Conservation (phyloP, 2,888 invertebrate species). For the Coremacera marginata region DNA sequence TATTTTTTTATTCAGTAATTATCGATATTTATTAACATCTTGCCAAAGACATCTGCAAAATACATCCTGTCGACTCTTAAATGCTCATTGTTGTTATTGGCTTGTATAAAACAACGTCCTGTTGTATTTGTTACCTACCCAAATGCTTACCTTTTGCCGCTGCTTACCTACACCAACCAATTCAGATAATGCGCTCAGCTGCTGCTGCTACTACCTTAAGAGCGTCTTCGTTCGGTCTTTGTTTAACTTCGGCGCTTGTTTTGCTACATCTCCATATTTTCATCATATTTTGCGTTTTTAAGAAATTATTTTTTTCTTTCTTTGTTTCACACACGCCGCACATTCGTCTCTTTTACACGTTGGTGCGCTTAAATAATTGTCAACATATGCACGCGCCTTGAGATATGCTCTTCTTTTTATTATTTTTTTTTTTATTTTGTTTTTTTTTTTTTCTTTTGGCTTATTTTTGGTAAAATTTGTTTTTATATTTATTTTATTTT, state of each 20-base stretch:
- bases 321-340: background rate
- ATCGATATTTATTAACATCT: no score
- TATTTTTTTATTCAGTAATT: no score
- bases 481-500: background rate
- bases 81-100: background rate
- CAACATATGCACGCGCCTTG: conserved; percentile 18
- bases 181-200: background rate
- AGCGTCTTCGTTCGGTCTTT: background rate
- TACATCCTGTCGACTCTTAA: no score
- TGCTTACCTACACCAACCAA: no score
- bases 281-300: background rate
- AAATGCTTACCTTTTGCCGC: no score
- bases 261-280: background rate
- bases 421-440: background rate
- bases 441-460: no score
- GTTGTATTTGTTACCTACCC: no score
- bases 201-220: background rate
- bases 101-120: background rate
- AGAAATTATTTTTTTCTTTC: background rate
- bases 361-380: conserved; percentile 16
- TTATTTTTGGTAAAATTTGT: background rate
- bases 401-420: background rate
- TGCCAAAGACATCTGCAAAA: no score
- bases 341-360: background rate
- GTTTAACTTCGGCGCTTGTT: background rate